Evolutionary conservation across 1,140 invertebrate genomes (phyloP).

Genomic region (Lepidotrigona ventralis): DNA sequence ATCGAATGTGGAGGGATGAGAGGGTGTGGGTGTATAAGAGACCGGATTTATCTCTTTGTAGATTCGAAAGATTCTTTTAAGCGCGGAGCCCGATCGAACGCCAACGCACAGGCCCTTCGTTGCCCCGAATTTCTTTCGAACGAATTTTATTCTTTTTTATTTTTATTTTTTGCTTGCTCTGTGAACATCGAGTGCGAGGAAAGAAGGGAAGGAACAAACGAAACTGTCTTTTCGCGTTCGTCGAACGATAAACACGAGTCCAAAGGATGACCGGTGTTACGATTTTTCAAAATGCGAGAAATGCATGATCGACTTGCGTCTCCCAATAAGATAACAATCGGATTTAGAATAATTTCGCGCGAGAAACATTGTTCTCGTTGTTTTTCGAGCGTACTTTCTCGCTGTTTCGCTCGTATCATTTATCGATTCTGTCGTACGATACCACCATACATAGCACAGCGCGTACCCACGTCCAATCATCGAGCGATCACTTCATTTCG

Average conservation of each 20-base stretch:
- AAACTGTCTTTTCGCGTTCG: slow-evolving; percentile 24
- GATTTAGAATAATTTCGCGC: not conserved
- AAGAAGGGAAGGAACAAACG: not conserved
- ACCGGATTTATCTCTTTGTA: slow-evolving; percentile 26
- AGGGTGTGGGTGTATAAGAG: slow-evolving; percentile 38
- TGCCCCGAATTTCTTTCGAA: slow-evolving; percentile 41
- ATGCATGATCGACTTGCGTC: not conserved
- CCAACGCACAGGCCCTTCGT: slow-evolving; percentile 53
- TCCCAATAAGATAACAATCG: not conserved
- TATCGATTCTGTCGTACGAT: not conserved
- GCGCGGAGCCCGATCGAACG: slow-evolving; percentile 58
- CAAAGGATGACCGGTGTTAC: not conserved
- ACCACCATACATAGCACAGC: slow-evolving; percentile 39
- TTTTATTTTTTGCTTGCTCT: not conserved
- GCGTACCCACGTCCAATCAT: slow-evolving; percentile 53
- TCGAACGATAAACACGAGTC: not conserved
- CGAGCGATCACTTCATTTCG: slow-evolving; percentile 14
- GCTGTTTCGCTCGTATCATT: not conserved
- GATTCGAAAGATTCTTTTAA: slow-evolving; percentile 47
- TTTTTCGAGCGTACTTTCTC: not conserved
- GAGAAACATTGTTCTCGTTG: not conserved
- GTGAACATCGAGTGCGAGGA: slow-evolving; percentile 10
- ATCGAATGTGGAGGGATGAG: slow-evolving; percentile 27
- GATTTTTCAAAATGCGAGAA: not conserved
- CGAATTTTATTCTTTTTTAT: slow-evolving; percentile 39